A percentile compares a stretch with the other conserved stretches of the same genome.
These are phyloP conservation scores for Leuciscus idus DNA, from an alignment of 2,113 vertebrate species.

Conservation along the genomic window DNA sequence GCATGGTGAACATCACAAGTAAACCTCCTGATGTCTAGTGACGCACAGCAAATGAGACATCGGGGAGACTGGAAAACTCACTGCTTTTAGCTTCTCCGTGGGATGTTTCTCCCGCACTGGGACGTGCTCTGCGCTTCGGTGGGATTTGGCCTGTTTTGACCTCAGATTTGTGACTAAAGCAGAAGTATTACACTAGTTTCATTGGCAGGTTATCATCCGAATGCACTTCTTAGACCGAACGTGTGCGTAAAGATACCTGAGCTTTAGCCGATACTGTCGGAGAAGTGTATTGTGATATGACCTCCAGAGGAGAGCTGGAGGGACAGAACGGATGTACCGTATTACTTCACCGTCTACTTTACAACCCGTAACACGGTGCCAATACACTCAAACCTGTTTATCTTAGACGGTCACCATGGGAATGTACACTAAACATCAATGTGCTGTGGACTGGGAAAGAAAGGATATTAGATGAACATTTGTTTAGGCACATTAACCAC, in stretches of 20 bases:
- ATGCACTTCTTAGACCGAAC: constrained; percentile 19
- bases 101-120: neutral
- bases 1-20: constrained; percentile 20
- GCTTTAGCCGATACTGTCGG: constrained; percentile 32
- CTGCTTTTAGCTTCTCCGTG: neutral
- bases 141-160: neutral
- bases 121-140: neutral
- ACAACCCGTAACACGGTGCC: neutral
- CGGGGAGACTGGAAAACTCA: constrained; percentile 1
- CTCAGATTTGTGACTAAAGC: neutral
- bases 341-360: neutral
- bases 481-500: neutral
- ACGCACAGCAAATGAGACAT: constrained; percentile 18
- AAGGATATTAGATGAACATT: neutral
- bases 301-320: constrained; percentile 36
- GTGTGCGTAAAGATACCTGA: constrained; percentile 31
- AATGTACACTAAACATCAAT: neutral
- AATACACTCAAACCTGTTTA: constrained; percentile 17
- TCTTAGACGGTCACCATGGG: neutral
- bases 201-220: neutral
- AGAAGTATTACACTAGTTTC: neutral
- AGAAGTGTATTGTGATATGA: constrained; percentile 37
- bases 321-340: neutral
- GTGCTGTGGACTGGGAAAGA: too few relatives aligned
- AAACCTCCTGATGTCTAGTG: constrained; percentile 10